A percentile compares a stretch with the other conserved stretches of the same genome.
Conservation (phyloP, 1,140 invertebrate species). For the Copidosoma floridanum region DNA sequence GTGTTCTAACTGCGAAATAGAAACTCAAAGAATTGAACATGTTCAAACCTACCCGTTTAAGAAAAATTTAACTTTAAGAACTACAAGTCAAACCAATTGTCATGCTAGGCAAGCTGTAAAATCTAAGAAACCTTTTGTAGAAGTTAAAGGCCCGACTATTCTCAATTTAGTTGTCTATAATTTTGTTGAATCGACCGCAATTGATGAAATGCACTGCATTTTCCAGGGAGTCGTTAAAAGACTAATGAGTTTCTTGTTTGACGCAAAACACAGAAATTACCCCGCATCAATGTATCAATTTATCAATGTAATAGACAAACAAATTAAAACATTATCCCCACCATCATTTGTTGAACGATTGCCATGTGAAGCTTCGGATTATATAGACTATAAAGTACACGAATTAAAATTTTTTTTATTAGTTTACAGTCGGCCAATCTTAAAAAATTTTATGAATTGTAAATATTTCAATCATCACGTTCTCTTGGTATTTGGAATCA, state of each 20-base stretch:
- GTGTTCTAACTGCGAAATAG: conserved; percentile 16
- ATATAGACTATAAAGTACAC: conserved; percentile 22
- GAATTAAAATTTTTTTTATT: conserved; percentile 23
- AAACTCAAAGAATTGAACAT: too few relatives aligned
- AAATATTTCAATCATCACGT: conserved; percentile 29
- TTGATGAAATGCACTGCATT: conserved; percentile 30
- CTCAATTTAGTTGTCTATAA: conserved; percentile 10
- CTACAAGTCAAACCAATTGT: conserved; percentile 6
- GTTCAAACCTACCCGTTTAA: conserved; percentile 9
- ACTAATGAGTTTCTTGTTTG: conserved; percentile 18
- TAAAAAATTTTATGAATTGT: conserved; percentile 20
- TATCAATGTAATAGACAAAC: conserved; percentile 4
- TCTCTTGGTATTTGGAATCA: conserved; percentile 24
- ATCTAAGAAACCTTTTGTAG: conserved; percentile 1
- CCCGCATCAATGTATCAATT: not conserved
- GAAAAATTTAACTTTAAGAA: conserved; percentile 17
- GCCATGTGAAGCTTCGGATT: conserved; percentile 2
- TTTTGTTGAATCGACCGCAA: conserved; percentile 10
- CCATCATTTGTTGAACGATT: conserved; percentile 12
- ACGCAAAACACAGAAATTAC: not conserved
- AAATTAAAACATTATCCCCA: conserved; percentile 8
- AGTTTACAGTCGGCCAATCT: conserved; percentile 10
- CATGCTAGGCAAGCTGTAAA: conserved; percentile 11
- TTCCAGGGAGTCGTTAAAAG: conserved; percentile 26
- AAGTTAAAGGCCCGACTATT: conserved; percentile 25